A percentile compares a stretch with the other conserved stretches of the same genome.
Evolutionary conservation across 1,140 invertebrate species (phyloP).

Genomic region (Drosophila cardini): DNA sequence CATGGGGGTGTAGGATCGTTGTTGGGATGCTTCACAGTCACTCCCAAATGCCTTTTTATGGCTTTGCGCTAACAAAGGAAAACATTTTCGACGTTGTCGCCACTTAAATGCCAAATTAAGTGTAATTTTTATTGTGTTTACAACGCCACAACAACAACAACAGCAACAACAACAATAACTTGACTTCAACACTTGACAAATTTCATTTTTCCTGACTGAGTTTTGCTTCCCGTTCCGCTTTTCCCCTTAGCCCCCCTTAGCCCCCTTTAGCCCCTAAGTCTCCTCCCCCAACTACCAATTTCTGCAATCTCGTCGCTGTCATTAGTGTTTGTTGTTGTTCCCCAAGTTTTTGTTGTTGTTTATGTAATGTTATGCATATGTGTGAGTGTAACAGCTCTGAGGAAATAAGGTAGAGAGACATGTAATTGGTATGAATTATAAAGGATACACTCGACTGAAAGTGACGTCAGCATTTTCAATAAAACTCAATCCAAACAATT

Average conservation of each 20-base stretch:
- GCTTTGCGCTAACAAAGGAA: slow-evolving; percentile 39
- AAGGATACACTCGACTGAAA: slow-evolving; percentile 31
- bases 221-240: slow-evolving; percentile 20
- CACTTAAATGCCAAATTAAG: slow-evolving; percentile 81
- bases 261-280: no score
- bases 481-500: slow-evolving; percentile 56
- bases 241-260: no score
- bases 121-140: slow-evolving; percentile 82
- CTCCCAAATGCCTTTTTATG: slow-evolving; percentile 58
- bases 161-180: slow-evolving; percentile 30
- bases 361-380: slow-evolving; percentile 58
- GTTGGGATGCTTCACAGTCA: slow-evolving; percentile 22
- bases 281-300: not conserved
- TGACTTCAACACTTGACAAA: slow-evolving; percentile 66
- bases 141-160: slow-evolving; percentile 43
- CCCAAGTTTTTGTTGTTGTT: slow-evolving; percentile 47
- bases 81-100: slow-evolving; percentile 56
- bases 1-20: not conserved
- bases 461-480: slow-evolving; percentile 31
- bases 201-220: slow-evolving; percentile 73
- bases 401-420: slow-evolving; percentile 4
- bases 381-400: slow-evolving; percentile 15
- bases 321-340: slow-evolving; percentile 45
- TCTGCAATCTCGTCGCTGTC: slow-evolving; percentile 37
- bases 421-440: slow-evolving; percentile 58